A percentile compares a stretch with the other conserved stretches of the same genome.
Conservation (phyloP, 2,888 invertebrate genomes). For the Poecilobothrus nobilitatus region DNA sequence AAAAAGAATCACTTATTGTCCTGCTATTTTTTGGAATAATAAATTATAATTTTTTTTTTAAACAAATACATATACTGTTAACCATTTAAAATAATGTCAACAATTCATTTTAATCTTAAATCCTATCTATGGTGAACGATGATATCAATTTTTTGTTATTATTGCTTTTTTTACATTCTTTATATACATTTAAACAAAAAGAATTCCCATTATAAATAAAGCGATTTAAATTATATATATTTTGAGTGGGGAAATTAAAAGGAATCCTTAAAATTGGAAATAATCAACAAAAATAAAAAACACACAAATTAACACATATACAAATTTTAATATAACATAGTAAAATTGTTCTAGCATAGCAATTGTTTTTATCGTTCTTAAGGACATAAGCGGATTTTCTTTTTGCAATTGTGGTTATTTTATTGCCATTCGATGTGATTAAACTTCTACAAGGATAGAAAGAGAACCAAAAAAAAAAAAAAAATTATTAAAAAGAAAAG, state of each 20-base stretch:
- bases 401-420: background rate
- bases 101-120: slow-evolving; percentile 4
- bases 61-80: background rate
- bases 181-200: background rate
- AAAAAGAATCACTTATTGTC: background rate
- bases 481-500: background rate
- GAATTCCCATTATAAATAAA: background rate
- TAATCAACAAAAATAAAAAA: too few species aligned
- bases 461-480: too few species aligned
- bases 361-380: background rate
- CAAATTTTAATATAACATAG: too few species aligned
- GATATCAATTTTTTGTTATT: background rate
- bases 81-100: slow-evolving; percentile 3
- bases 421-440: background rate
- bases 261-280: background rate
- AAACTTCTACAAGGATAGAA: background rate
- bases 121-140: background rate
- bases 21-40: background rate
- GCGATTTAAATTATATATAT: background rate
- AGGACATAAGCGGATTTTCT: background rate
- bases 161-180: background rate
- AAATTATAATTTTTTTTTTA: background rate
- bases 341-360: background rate
- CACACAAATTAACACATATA: too few species aligned
- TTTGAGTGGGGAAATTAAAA: background rate